Base-by-base conservation (phyloP, 1,140 invertebrate species). In the Vanessa tameamea region DNA sequence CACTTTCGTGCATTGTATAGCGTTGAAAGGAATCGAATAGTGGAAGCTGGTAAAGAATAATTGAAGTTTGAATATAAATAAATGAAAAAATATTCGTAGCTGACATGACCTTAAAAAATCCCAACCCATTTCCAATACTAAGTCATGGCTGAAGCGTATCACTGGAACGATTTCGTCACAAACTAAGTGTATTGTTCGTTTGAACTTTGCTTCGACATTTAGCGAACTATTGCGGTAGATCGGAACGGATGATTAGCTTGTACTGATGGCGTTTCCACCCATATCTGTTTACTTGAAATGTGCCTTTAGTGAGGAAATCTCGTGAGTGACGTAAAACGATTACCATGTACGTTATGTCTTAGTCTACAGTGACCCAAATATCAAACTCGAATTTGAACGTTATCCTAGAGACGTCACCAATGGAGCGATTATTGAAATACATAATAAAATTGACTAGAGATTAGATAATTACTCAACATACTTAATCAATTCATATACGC, bases 191-290 rank as follows among this genome's bases (percentile, higher is more conserved):
- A 89, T 86, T 89, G 88, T 90, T 90, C 82, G 73, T 75, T 77
- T 90, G 88, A 90, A 89, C 88, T 90, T 90, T 90, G 65, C 67
- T 76, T 65, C 86, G 88, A 78, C 87, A 89, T 89, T 89, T 90
- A 83, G 78, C 78, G 81, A 85, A 85, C 82, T 87, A 82, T 88
- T 87, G 86, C 80, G 71, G 79, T 73, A 78, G 84, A 86, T 88
- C 77, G 73, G 77, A 84, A 82, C 73, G 65, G 66, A 79, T 77
- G 83, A 88, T 80, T 78, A 76, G 64, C 48, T 68, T 31, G 63
- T 64, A 66, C 73, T 68, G 65, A 75, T 73, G 72, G 73, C 72
- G 73, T 74, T 78, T 76, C 73, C 77, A 78, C 69, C 77, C 73
- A 71, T 64, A 50, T 53, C 67, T 50, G 67, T 78, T 75, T 79